phyloP scores from a whole-genome alignment of 2,797 vertebrate species.

The Periophthalmus magnuspinnatus region DNA sequence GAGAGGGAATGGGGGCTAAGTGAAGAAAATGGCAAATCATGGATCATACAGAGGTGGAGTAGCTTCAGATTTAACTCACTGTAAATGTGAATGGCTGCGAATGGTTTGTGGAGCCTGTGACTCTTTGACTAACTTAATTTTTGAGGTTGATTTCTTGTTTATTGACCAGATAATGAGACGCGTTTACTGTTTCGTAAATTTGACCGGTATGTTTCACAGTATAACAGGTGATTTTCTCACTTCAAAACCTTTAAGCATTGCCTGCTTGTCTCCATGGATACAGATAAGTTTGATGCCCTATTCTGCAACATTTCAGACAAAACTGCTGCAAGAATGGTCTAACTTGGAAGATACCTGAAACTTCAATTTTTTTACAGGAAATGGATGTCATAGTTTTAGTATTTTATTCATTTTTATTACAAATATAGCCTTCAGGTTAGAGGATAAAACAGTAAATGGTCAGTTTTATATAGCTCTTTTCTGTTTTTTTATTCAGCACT shows the following conservation, averaged over 20 bases:
- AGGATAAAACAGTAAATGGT: too few species aligned
- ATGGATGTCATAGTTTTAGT: background rate
- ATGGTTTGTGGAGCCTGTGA: background rate
- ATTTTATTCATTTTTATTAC: too few species aligned
- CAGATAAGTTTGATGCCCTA: too few species aligned
- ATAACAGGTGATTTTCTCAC: background rate
- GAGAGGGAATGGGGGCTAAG: constrained; percentile 45
- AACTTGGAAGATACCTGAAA: too few species aligned
- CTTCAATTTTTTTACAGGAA: background rate
- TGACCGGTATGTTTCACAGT: background rate
- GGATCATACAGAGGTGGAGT: constrained; percentile 12
- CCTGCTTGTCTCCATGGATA: too few species aligned
- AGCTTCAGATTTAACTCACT: background rate
- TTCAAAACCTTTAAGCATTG: background rate
- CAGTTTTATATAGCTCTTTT: too few species aligned
- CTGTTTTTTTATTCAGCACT: too few species aligned
- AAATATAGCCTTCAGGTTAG: too few species aligned
- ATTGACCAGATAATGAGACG: background rate
- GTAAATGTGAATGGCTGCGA: background rate
- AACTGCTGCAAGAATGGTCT: too few species aligned
- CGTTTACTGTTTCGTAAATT: background rate
- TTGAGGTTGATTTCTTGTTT: background rate
- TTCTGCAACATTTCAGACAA: too few species aligned
- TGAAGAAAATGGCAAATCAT: constrained; percentile 42
- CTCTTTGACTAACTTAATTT: background rate